Evolutionary conservation across 2,113 vertebrate genomes (phyloP).

Genomic region (Chionis minor): DNA sequence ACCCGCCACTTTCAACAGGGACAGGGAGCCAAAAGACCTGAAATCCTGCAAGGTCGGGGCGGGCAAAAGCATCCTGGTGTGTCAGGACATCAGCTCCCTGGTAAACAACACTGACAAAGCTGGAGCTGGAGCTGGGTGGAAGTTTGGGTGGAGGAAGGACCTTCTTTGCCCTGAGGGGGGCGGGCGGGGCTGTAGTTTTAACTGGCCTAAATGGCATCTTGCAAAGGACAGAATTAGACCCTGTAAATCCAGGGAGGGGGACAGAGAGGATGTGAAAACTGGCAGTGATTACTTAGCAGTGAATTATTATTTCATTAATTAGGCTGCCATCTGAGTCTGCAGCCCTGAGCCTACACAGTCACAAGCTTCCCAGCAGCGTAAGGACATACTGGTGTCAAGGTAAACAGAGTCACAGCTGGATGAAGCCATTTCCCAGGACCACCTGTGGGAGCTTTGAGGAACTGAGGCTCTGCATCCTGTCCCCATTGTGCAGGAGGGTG

Average conservation of each 20-base stretch:
- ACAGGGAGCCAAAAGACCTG: neutral
- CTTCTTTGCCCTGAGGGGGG: neutral
- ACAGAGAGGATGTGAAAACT: neutral
- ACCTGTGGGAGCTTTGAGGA: neutral
- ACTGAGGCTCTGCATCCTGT: accelerated
- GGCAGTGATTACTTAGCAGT: neutral
- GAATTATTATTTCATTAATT: neutral
- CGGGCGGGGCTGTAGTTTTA: neutral
- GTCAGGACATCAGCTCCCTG: neutral
- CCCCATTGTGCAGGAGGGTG: accelerated
- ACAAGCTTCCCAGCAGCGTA: neutral
- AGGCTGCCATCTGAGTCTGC: neutral
- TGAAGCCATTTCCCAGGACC: neutral
- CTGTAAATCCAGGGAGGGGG: neutral
- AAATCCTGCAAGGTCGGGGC: neutral
- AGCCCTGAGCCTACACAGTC: neutral
- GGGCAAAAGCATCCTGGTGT: accelerated
- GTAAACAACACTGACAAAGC: accelerated
- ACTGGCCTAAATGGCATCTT: neutral
- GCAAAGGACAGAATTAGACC: neutral
- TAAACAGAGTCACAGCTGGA: neutral
- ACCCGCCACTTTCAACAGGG: neutral
- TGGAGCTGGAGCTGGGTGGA: neutral
- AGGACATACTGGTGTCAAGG: accelerated
- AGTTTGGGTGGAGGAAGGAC: accelerated